Evolutionary conservation across 2,113 vertebrate genomes (phyloP).

Genomic region (Gallinago media): DNA sequence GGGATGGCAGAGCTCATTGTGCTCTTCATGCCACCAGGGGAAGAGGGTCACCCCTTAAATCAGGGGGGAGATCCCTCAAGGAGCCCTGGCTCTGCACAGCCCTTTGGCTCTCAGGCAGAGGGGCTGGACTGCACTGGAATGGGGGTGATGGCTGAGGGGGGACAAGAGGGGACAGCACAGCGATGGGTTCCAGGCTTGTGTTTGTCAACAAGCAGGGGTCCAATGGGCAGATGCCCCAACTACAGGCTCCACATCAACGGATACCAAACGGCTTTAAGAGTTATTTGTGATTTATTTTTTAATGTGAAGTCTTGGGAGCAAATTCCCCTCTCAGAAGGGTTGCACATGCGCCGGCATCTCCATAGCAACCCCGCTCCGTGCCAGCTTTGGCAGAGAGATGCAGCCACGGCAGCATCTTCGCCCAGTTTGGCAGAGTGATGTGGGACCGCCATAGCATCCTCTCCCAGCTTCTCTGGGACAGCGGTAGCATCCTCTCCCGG

Average conservation of each 20-base stretch:
- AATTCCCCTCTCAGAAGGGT: background rate
- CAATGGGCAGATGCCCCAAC: fast-evolving
- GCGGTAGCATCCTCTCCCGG: background rate
- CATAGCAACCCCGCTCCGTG: slow-evolving; percentile 11
- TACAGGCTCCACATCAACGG: fast-evolving
- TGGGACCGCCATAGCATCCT: background rate
- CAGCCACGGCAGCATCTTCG: fast-evolving
- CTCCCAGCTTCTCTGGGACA: background rate
- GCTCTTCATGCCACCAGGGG: background rate
- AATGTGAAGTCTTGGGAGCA: background rate
- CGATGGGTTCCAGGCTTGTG: fast-evolving
- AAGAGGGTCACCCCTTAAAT: background rate
- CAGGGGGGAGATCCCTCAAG: background rate
- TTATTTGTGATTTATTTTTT: background rate
- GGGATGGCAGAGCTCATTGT: background rate
- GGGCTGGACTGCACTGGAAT: background rate
- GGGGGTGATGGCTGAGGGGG: background rate
- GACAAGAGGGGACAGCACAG: background rate
- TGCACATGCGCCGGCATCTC: background rate
- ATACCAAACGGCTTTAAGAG: background rate
- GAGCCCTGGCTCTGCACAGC: background rate
- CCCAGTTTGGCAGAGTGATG: background rate
- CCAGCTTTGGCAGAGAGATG: background rate
- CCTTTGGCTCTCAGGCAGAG: background rate
- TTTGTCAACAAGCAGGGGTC: background rate